phyloP scores from a whole-genome alignment of 2,888 invertebrate species.

The Ophonus ardosiacus region DNA sequence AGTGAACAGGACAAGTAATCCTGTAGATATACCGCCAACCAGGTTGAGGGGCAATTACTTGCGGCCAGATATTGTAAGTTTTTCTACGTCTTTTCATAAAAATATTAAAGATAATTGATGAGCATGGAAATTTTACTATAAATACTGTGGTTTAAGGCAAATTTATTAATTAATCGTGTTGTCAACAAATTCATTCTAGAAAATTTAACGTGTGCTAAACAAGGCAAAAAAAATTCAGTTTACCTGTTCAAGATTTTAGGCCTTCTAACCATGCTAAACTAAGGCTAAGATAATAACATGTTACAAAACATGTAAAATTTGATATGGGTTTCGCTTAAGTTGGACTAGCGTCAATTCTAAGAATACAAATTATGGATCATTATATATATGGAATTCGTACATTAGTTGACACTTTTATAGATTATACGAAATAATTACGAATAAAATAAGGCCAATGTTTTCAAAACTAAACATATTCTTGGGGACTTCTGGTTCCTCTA shows the following conservation, averaged over 20 bases:
- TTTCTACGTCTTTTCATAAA: constrained; percentile 50
- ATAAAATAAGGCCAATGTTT: no score
- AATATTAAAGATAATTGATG: background rate
- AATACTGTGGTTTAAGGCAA: background rate
- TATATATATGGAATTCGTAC: constrained; percentile 52
- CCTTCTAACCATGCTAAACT: background rate
- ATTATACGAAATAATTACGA: no score
- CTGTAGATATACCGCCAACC: background rate
- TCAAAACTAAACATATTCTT: no score
- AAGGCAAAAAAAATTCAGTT: background rate
- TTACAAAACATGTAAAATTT: constrained; percentile 68
- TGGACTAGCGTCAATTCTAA: constrained; percentile 67
- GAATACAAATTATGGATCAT: constrained; percentile 74
- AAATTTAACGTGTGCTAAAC: background rate
- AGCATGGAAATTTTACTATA: no score
- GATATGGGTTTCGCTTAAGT: constrained; percentile 72
- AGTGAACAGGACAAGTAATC: constrained; percentile 42
- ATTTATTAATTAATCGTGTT: background rate
- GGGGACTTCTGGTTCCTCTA: no score
- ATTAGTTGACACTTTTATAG: no score
- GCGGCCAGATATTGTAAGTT: constrained; percentile 42
- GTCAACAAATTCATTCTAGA: background rate
- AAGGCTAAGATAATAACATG: constrained; percentile 56
- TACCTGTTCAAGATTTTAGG: background rate
- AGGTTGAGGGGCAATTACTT: constrained; percentile 47